These are phyloP conservation scores for Gambusia affinis DNA, from an alignment of 2,113 vertebrate species.

Conservation along the genomic window DNA sequence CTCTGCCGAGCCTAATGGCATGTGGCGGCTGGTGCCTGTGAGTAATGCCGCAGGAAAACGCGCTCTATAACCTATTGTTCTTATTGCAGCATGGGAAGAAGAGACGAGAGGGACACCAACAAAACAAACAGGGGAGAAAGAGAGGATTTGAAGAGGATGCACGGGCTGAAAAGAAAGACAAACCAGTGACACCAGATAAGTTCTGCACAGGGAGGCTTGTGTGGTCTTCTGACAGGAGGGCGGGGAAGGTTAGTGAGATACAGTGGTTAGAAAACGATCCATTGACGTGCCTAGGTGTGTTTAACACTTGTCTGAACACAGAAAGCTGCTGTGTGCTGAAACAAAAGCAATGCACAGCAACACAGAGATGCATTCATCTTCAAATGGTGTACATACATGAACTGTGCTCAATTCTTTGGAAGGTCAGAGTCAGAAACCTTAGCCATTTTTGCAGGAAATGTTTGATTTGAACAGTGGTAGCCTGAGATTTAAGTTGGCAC, in stretches of 20 bases:
- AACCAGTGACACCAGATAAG: conserved; percentile 38
- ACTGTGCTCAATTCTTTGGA: no score
- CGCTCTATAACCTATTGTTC: conserved; percentile 79
- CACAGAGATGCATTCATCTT: not conserved
- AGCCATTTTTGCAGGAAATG: no score
- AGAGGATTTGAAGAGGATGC: conserved; percentile 9
- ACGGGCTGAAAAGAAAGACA: not conserved
- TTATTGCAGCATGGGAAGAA: conserved; percentile 67
- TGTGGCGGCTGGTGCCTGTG: conserved; percentile 76
- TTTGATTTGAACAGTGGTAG: no score
- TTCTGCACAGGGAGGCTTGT: conserved; percentile 42
- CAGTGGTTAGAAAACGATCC: conserved; percentile 36
- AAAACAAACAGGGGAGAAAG: conserved; percentile 61
- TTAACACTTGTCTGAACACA: conserved; percentile 45
- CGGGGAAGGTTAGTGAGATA: conserved; percentile 39
- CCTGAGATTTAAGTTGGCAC: no score
- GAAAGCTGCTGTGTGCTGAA: not conserved
- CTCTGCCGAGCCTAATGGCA: conserved; percentile 72
- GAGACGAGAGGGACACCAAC: conserved; percentile 56
- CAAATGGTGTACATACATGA: not conserved
- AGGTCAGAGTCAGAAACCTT: no score
- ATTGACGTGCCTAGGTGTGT: conserved; percentile 47
- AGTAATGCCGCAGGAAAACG: conserved; percentile 78
- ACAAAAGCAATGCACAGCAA: not conserved
- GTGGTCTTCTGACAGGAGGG: conserved; percentile 55